Conservation (phyloP, 2,888 invertebrate genomes). For the Altica lythri region DNA sequence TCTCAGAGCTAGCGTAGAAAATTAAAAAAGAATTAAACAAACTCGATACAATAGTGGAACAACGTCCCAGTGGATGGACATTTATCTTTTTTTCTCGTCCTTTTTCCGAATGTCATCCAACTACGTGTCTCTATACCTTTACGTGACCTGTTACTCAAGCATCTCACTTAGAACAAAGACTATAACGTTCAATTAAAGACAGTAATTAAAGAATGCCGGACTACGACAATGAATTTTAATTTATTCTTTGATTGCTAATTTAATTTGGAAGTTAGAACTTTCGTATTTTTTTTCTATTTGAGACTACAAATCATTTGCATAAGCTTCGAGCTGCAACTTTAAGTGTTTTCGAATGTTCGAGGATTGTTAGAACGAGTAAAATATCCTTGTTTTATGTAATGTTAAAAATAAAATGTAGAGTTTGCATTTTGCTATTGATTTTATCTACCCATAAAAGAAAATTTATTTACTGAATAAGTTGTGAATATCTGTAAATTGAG, state of each 20-base stretch:
- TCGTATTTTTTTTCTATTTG: slow-evolving; percentile 34
- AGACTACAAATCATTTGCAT: slow-evolving; percentile 32
- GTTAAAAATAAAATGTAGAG: neutral
- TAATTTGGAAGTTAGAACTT: slow-evolving; percentile 37
- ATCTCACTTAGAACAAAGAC: slow-evolving; percentile 31
- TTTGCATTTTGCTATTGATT: slow-evolving; percentile 8
- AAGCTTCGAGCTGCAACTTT: slow-evolving; percentile 22
- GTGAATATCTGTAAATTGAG: no score
- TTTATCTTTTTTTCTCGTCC: slow-evolving; percentile 20
- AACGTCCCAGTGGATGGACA: slow-evolving; percentile 8
- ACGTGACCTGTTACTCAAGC: slow-evolving; percentile 38
- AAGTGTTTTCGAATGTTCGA: slow-evolving; percentile 21
- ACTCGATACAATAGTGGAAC: slow-evolving; percentile 9
- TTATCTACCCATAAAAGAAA: neutral
- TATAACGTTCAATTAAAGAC: slow-evolving; percentile 43
- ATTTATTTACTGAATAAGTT: neutral
- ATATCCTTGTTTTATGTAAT: neutral
- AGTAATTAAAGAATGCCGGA: slow-evolving; percentile 44
- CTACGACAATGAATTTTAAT: slow-evolving; percentile 46
- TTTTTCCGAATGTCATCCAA: slow-evolving; percentile 28
- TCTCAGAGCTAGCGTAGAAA: no score
- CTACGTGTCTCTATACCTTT: slow-evolving; percentile 34
- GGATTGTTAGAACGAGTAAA: slow-evolving; percentile 13
- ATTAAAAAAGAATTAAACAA: neutral
- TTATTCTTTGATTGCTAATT: slow-evolving; percentile 43